Conservation (phyloP, 2,113 vertebrate genomes). For the Lampris megalopsis region DNA sequence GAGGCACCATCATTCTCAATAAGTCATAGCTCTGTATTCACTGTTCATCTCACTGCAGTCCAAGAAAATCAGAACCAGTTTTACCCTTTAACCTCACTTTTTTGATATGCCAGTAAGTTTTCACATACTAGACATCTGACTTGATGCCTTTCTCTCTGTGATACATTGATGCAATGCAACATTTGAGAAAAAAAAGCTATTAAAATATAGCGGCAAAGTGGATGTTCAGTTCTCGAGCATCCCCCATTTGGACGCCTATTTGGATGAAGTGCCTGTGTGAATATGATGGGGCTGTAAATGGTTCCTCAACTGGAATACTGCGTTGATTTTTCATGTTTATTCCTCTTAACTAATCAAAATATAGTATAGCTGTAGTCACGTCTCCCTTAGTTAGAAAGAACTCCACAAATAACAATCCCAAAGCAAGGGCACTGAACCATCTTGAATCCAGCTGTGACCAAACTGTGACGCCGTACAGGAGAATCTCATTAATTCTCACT, state of each 20-base stretch:
- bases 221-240: background rate
- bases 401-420: slow-evolving; percentile 43
- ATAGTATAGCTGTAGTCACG: slow-evolving; percentile 6
- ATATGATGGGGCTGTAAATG: background rate
- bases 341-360: slow-evolving; percentile 5
- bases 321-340: background rate
- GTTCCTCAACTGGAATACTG: background rate
- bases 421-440: slow-evolving; percentile 33
- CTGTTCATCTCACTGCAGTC: slow-evolving; percentile 3
- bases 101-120: too few relatives aligned
- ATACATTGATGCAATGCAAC: too few relatives aligned
- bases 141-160: too few relatives aligned
- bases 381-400: slow-evolving; percentile 26
- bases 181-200: too few relatives aligned
- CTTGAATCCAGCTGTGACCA: slow-evolving; percentile 58
- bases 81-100: too few relatives aligned
- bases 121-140: too few relatives aligned
- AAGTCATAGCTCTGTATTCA: slow-evolving; percentile 29
- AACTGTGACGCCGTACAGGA: slow-evolving; percentile 38
- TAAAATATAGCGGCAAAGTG: background rate
- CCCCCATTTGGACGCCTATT: too few relatives aligned
- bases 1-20: slow-evolving; percentile 24
- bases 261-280: background rate
- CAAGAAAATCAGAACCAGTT: too few relatives aligned
- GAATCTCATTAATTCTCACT: slow-evolving; percentile 69